A percentile compares a stretch with the other conserved stretches of the same genome.
Evolutionary conservation across 1,140 invertebrate genomes (phyloP).

Genomic region (Calycopis cecrops): DNA sequence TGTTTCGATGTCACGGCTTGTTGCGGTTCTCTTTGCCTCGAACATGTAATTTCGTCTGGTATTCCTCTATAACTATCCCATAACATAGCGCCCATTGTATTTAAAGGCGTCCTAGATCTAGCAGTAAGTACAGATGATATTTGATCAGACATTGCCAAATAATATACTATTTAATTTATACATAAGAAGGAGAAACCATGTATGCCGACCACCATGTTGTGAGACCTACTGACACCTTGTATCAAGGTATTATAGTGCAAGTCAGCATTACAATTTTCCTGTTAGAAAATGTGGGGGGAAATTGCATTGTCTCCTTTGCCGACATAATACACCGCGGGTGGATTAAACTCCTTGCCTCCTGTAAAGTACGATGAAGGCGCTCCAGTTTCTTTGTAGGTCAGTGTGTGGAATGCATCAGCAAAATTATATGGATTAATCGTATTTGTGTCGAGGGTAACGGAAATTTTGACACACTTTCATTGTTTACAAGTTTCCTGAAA

Average conservation of each 20-base stretch:
- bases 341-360: not conserved
- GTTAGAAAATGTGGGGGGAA: conserved; percentile 3
- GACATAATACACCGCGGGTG: not conserved
- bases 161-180: not conserved
- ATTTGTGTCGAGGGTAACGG: not conserved
- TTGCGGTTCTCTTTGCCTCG: conserved; percentile 9
- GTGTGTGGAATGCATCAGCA: conserved; percentile 23
- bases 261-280: not conserved
- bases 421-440: not conserved
- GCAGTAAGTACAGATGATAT: conserved; percentile 34
- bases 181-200: not conserved
- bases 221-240: not conserved
- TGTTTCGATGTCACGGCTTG: conserved; percentile 17
- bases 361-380: not conserved
- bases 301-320: conserved; percentile 1
- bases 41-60: not conserved
- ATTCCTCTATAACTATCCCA: conserved; percentile 39
- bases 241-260: not conserved
- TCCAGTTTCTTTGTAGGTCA: conserved; percentile 35
- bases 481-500: not conserved
- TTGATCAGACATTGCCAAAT: conserved; percentile 31
- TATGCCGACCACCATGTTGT: not conserved
- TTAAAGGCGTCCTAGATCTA: conserved; percentile 52
- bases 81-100: conserved; percentile 36
- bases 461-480: not conserved